These are phyloP conservation scores for Nansenia antarctica DNA, from an alignment of 2,113 vertebrate genomes.

Conservation along the genomic window DNA sequence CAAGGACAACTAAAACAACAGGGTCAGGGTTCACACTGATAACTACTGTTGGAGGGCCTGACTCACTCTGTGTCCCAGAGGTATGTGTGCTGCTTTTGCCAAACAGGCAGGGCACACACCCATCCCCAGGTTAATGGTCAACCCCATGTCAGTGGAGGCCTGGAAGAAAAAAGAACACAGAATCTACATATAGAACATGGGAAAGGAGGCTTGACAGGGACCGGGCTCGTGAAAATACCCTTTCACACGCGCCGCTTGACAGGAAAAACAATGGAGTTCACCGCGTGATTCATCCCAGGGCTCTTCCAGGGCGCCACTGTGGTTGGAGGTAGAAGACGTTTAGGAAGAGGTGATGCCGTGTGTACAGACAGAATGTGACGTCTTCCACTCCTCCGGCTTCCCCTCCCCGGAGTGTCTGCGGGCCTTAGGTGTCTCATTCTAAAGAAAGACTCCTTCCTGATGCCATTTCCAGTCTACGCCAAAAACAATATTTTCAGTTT, in stretches of 20 bases:
- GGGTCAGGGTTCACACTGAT: constrained; percentile 52
- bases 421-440: constrained; percentile 3
- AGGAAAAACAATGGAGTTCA: constrained; percentile 71
- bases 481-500: constrained; percentile 31
- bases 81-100: too few species aligned
- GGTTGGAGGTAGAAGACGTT: constrained; percentile 13
- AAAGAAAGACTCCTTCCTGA: constrained; percentile 57
- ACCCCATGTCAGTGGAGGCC: constrained; percentile 43
- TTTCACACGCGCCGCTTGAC: constrained; percentile 50
- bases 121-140: constrained; percentile 46
- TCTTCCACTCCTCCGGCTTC: constrained; percentile 47
- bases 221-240: too few species aligned
- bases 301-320: constrained; percentile 59
- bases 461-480: constrained; percentile 27
- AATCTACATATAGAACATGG: constrained; percentile 62
- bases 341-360: constrained; percentile 49
- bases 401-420: constrained; percentile 39
- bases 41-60: constrained; percentile 10
- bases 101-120: constrained; percentile 34
- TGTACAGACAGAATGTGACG: constrained; percentile 31
- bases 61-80: neutral
- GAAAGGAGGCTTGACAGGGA: constrained; percentile 56
- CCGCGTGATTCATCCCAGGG: constrained; percentile 59
- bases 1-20: constrained; percentile 41
- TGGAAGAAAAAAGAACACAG: constrained; percentile 17